These are phyloP conservation scores for Melanotaenia nigrans DNA, from an alignment of 2,797 vertebrate genomes.

Conservation along the genomic window DNA sequence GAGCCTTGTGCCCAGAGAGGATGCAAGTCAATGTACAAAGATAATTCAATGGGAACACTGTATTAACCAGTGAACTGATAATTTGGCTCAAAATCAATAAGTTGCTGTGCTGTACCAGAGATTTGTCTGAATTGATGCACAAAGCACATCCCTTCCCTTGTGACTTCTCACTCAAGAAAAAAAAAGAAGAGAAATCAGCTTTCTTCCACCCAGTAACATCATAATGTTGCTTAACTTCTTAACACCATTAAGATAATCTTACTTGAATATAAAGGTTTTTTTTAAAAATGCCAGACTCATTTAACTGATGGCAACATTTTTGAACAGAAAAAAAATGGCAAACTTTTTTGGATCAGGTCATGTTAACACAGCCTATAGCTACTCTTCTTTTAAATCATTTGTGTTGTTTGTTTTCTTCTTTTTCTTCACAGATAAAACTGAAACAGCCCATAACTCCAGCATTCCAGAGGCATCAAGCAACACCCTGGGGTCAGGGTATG, in stretches of 20 bases:
- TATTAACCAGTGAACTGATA: conserved; percentile 45
- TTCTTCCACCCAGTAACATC: conserved; percentile 2
- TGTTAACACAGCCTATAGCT: not conserved
- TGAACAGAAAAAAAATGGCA: not conserved
- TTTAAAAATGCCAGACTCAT: not conserved
- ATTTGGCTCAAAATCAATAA: conserved; percentile 56
- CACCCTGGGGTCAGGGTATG: conserved; percentile 59
- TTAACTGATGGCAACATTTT: not conserved
- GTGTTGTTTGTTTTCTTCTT: not conserved
- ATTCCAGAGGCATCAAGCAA: conserved; percentile 53
- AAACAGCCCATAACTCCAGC: conserved; percentile 83
- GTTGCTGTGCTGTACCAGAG: conserved; percentile 26
- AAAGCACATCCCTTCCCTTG: conserved; percentile 21
- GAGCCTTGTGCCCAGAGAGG: conserved; percentile 58
- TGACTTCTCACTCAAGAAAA: not conserved
- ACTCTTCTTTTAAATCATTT: not conserved
- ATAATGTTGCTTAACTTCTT: not conserved
- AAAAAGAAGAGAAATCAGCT: not conserved
- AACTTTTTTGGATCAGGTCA: not conserved
- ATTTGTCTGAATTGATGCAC: conserved; percentile 20
- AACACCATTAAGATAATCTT: not conserved
- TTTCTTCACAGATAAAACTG: conserved; percentile 75
- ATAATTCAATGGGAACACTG: conserved; percentile 39
- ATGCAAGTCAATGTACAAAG: conserved; percentile 49
- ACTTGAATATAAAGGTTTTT: not conserved